Evolutionary conservation across 2,888 invertebrate genomes (phyloP), one percentile per base, ranked within the genome.

Genomic region (Agelastica alni): DNA sequence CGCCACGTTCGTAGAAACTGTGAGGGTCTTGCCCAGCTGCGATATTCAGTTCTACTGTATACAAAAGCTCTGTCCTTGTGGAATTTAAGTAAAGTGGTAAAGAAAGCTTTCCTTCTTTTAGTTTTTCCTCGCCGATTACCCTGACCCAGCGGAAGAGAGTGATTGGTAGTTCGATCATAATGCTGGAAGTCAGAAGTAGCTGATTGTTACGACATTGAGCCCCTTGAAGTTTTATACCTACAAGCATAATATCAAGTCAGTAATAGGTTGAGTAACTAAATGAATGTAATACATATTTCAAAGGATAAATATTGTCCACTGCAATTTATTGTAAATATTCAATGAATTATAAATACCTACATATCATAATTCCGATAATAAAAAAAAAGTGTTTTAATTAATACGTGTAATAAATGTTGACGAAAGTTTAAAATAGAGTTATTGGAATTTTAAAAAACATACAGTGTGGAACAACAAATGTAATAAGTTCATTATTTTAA

Each of bases 1-100:
- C 98, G 64, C 99, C 99, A 47, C 99, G 84, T 78, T 99, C 97
- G 79, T 97, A 98, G 83, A 99, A 98, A 76, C 93, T 94, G 76
- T 95, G 95, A 48, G 89, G 91, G 72, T 94, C 94, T 74, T 94
- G 93, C 28, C 91, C 91, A 41, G 93, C 86, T 42, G 92, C 92
- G 47, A 96, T 89, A 67, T 93, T 90, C 75, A 99, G 85, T 69
- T 97, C 93, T 52, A 99, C 89, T 0, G 96, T 96, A 79, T 98
- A 98, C 60, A 99, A 81, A 54, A 96, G 83, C 77, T 97, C 97
- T 1, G 92, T 89, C 64, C 97, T 87, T 9, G 95, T 96, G 58
- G 96, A 92, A 81, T 99, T 99, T 72, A 99, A 82, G 79, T 99
- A 99, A 53, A 99, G 96, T 0, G 99, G 99, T 67, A 99, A 81